Evolutionary conservation across 1,140 invertebrate genomes (phyloP), one percentile per base, ranked within the genome.

Genomic region (Ceratina japonica): DNA sequence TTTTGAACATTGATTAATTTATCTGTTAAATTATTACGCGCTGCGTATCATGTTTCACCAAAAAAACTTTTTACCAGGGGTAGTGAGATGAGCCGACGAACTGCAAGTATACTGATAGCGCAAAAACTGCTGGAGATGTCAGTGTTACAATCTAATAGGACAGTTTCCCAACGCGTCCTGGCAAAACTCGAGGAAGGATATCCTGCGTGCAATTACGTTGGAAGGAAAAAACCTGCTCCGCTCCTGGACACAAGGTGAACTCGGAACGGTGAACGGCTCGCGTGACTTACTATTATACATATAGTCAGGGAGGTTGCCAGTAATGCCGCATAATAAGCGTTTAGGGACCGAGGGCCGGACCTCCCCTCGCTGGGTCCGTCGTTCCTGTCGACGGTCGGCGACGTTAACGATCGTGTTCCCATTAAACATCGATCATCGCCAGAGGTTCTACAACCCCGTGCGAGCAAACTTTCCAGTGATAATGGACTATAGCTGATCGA

Each of bases 311-410:
- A 81, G 84, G 83, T 87, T 16, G 81, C 82, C 75, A 77, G 87
- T 90, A 90, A 90, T 90, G 87, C 88, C 86, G 86, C 87, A 85
- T 91, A 91, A 91, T 91, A 90, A 91, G 89, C 88, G 87, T 91
- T 91, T 91, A 90, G 87, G 86, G 86, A 90, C 87, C 84, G 88
- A 56, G 84, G 85, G 86, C 83, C 87, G 88, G 83, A 82, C 69
- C 72, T 64, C 74, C 66, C 37, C 37, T 44, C 10, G 37, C 37
- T 44, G 59, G 69, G n/a, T 18, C 54, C 64, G 22, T 81, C 77
- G 58, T 73, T 80, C 74, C 75, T 68, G 37, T 44, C 52, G 69
- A 52, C 52, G n/a, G 72, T 79, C 78, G 69, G 18, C 44, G 15
- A 20, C 10, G 18, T 10, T 56, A 70, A 37, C 68, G 68, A 70